Evolutionary conservation across 2,888 invertebrate species (phyloP), one percentile per base, ranked within the genome.

Genomic region (Apantesis nais): DNA sequence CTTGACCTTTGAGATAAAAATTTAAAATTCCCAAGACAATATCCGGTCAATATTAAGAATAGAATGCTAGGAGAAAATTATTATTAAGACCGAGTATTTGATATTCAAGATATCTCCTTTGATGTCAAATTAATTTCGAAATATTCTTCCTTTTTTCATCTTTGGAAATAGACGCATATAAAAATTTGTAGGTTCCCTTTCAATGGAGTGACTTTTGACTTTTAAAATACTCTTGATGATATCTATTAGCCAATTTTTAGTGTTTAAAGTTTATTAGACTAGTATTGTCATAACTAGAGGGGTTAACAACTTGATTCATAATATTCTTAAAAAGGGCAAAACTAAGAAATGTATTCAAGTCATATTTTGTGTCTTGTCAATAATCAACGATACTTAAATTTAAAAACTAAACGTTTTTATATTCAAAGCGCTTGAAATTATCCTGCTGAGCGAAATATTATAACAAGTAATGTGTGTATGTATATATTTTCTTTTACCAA

Each of bases 71-170:
- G 55, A 72, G 62, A 63, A 74, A 67, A 74, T 67, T 69, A 66
- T 67, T 71, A 74, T 71, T 67, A 61, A 52, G 71, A 41, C 48
- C 68, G 55, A 66, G 68, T 65, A 67, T 62, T 67, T 67, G 72
- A 72, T 70, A 70, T 74, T 67, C 55, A 69, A 72, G 62, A 72
- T 62, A 67, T 72, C 70, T 72, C 34, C 60, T 70, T 74, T 72
- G 69, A 74, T 48, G 72, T 67, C 44, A 52, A 74, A 71, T 71
- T 71, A 71, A 71, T 69, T 52, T 67, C 39, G n/a, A 39, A 72
- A 72, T 69, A 65, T 68, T 74, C 65, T 67, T 65, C 39, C 48
- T 69, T 67, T 67, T 71, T 69, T 74, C 68, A 67, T 63, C 67
- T 61, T 64, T 52, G 12, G 63, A 64, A 62, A 71, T 71, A 60